Conservation (phyloP, 2,888 invertebrate species). For the Lasioglossum zephyrum region DNA sequence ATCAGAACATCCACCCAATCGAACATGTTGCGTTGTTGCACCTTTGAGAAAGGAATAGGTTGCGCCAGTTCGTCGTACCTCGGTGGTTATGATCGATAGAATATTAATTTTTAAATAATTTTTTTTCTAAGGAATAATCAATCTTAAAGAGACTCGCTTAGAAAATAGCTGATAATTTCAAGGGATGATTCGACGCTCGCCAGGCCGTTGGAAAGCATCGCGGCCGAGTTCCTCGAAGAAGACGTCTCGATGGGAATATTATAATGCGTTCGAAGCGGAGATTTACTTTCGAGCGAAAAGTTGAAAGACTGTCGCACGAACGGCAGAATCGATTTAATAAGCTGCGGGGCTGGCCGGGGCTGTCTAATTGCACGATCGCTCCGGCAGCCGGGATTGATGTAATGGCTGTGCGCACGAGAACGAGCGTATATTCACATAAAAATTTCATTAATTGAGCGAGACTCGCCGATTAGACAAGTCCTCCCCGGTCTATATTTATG, state of each 20-base stretch:
- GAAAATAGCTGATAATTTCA: no score
- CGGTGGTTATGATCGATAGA: no score
- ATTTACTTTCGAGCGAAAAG: not conserved
- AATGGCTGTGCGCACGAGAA: not conserved
- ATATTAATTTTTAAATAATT: no score
- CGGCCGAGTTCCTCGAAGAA: not conserved
- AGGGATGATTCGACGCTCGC: not conserved
- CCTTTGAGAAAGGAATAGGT: not conserved
- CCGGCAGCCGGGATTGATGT: not conserved
- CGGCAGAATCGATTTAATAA: constrained; percentile 3
- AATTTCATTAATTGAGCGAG: constrained; percentile 1
- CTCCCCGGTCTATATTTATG: not conserved
- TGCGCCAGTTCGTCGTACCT: no score
- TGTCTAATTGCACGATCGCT: not conserved
- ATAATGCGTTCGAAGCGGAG: not conserved
- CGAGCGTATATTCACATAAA: not conserved
- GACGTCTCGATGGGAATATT: not conserved
- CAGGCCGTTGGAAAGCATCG: not conserved
- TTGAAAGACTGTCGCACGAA: not conserved
- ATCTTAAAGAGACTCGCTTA: no score
- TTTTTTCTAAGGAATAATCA: no score
- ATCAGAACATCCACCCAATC: not conserved
- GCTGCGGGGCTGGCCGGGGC: not conserved
- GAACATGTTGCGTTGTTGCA: not conserved
- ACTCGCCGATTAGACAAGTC: constrained; percentile 5